Evolutionary conservation across 2,113 vertebrate genomes (phyloP).

Genomic region (Mus spicilegus): DNA sequence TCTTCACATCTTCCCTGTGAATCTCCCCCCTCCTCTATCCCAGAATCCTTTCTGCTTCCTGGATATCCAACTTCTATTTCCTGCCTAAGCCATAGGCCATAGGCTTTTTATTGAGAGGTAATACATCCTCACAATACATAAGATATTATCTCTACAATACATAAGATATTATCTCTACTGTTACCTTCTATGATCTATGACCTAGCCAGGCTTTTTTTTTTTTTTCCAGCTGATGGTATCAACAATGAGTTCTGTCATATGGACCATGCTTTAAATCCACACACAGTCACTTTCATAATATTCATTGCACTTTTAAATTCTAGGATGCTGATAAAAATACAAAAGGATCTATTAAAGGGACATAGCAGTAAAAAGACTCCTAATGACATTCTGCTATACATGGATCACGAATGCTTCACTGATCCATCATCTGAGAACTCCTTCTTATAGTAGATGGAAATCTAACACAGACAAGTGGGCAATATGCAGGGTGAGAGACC

Average conservation of each 20-base stretch:
- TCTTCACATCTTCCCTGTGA: no score
- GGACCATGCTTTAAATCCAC: neutral
- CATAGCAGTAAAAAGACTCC: neutral
- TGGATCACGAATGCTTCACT: neutral
- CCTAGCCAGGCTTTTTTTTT: neutral
- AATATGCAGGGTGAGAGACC: neutral
- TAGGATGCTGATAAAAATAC: constrained; percentile 36
- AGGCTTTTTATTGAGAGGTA: no score
- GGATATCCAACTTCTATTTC: no score
- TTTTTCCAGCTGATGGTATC: neutral
- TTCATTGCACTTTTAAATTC: neutral
- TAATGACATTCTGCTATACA: neutral
- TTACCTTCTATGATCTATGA: neutral
- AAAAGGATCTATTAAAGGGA: neutral
- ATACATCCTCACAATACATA: no score
- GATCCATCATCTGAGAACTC: neutral
- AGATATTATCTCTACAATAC: no score
- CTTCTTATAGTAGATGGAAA: neutral
- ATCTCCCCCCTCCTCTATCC: no score
- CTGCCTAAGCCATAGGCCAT: no score
- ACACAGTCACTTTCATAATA: neutral
- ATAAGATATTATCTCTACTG: no score
- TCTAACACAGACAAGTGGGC: neutral
- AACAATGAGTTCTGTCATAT: neutral
- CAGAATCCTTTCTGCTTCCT: no score